Conservation (phyloP, 2,888 invertebrate species). For the Spodoptera exigua region DNA sequence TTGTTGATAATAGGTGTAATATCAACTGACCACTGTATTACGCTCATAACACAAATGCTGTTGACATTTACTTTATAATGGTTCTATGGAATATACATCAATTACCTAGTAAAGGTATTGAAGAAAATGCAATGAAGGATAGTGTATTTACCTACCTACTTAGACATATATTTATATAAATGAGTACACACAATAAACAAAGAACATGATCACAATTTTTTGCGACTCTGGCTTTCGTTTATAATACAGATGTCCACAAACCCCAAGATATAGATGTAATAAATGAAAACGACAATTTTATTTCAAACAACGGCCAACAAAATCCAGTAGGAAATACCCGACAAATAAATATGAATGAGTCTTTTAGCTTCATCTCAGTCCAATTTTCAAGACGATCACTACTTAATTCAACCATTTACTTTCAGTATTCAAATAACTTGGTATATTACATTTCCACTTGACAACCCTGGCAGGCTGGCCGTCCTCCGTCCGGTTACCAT, state of each 20-base stretch:
- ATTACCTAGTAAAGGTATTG: no score
- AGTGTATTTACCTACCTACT: no score
- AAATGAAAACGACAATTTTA: neutral
- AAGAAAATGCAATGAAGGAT: neutral
- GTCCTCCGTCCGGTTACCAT: constrained; percentile 65
- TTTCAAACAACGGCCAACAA: neutral
- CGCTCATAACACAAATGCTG: no score
- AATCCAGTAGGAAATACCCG: constrained; percentile 4
- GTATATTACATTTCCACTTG: constrained; percentile 41
- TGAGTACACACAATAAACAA: no score
- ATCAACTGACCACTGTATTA: neutral
- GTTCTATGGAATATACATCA: no score
- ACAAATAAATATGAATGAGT: constrained; percentile 16
- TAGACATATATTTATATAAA: no score
- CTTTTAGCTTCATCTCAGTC: constrained; percentile 2
- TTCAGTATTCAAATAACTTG: constrained; percentile 23
- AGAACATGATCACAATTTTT: no score
- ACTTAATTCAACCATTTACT: constrained; percentile 28
- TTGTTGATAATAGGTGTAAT: neutral
- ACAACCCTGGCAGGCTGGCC: constrained; percentile 52
- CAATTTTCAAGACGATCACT: constrained; percentile 13
- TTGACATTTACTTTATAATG: no score
- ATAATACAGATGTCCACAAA: no score
- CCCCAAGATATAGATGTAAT: neutral
- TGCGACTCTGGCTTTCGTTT: no score